phyloP scores from a whole-genome alignment of 64 coral and sea anemone species.

The Acropora tenuis region DNA sequence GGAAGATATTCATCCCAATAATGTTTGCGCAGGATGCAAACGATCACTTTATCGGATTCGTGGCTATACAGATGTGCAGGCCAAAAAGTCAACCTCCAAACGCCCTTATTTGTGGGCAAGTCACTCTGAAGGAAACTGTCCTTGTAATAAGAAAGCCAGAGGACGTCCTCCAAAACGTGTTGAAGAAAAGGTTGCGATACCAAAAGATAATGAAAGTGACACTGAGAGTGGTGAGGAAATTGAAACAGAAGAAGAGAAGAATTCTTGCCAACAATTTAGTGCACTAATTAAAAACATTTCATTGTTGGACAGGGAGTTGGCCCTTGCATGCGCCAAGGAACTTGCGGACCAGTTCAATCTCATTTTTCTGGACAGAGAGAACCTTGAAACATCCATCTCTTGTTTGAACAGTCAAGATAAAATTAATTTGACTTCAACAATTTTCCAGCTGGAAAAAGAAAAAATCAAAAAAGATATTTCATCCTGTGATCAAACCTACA shows the following conservation, averaged over 20 bases:
- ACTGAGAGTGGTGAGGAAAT: constrained; percentile 25
- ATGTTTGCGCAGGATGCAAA: constrained; percentile 1
- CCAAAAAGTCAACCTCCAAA: constrained; percentile 15
- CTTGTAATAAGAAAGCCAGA: constrained; percentile 15
- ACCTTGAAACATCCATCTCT: constrained; percentile 4
- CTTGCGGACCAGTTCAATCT: constrained; percentile 2
- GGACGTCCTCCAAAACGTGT: background rate
- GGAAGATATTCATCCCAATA: constrained; percentile 23
- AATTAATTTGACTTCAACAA: constrained; percentile 24
- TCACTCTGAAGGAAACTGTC: constrained; percentile 25
- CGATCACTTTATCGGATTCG: constrained; percentile 5
- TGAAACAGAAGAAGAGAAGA: constrained; percentile 29
- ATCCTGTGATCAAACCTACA: constrained; percentile 46
- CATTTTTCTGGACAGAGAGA: constrained; percentile 18
- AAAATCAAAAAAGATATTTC: constrained; percentile 25
- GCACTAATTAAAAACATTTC: constrained; percentile 12
- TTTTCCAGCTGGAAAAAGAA: constrained; percentile 31
- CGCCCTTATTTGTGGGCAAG: constrained; percentile 14
- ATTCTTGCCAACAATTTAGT: constrained; percentile 14
- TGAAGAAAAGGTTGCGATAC: background rate
- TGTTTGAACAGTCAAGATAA: background rate
- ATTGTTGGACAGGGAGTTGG: constrained; percentile 21
- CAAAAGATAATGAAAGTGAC: constrained; percentile 19
- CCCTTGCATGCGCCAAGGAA: constrained; percentile 16
- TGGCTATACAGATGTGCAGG: constrained; percentile 1